Percentiles rank a stretch among this genome's conserved stretches.
Conservation (phyloP, 2,888 invertebrate species). For the Carabus problematicus region DNA sequence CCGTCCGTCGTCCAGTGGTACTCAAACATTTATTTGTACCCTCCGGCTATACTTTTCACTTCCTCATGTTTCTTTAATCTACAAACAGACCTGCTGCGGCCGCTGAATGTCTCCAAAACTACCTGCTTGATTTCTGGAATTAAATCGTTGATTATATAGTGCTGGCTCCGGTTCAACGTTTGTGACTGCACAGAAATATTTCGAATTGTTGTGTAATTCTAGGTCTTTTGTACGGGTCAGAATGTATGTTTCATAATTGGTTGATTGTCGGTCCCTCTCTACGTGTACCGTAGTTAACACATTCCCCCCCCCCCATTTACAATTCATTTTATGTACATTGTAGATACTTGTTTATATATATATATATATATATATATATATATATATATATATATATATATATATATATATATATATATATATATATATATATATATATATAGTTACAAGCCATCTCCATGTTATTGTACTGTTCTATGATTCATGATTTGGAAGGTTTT, state of each 20-base stretch:
- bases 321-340: no score
- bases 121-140: slow-evolving; percentile 33
- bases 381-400: slow-evolving; percentile 23
- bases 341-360: no score
- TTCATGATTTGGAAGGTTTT: slow-evolving; percentile 10
- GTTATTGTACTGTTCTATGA: background rate
- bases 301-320: no score
- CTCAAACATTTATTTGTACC: slow-evolving; percentile 16
- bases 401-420: slow-evolving; percentile 7
- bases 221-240: background rate
- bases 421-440: background rate
- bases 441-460: no score
- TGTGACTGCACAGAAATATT: slow-evolving; percentile 29
- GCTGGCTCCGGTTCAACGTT: slow-evolving; percentile 8
- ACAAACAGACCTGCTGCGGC: no score
- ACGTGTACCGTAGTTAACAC: no score
- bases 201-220: slow-evolving; percentile 31
- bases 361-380: slow-evolving; percentile 23
- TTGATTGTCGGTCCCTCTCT: no score
- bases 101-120: slow-evolving; percentile 26
- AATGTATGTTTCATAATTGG: no score
- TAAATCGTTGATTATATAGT: slow-evolving; percentile 30
- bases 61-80: slow-evolving; percentile 8
- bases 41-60: background rate
- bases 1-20: slow-evolving; percentile 18